Evolutionary conservation across 2,888 invertebrate species (phyloP).

Genomic region (Drosophila birchii): DNA sequence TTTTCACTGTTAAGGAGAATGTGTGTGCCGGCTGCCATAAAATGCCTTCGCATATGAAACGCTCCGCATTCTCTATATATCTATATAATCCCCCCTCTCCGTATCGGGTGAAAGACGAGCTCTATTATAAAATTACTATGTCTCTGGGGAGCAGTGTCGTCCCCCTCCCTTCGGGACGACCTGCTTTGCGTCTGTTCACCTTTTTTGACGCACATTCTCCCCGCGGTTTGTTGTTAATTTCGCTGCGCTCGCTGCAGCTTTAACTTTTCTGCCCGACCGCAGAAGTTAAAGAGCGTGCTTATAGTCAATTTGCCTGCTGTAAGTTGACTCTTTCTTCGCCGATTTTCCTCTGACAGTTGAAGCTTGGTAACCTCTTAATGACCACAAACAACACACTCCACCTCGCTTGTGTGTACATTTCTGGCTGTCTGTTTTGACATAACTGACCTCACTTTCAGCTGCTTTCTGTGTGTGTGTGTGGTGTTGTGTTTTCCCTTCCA

Average conservation of each 20-base stretch:
- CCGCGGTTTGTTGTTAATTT: conserved; percentile 26
- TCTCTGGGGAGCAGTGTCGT: conserved; percentile 11
- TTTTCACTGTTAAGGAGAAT: conserved; percentile 25
- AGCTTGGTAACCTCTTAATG: conserved; percentile 53
- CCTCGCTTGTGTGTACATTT: conserved; percentile 21
- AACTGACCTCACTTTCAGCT: conserved; percentile 55
- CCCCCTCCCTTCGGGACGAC: conserved; percentile 28
- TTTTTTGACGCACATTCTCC: conserved; percentile 52
- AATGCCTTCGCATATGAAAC: conserved; percentile 25
- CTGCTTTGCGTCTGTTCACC: conserved; percentile 61
- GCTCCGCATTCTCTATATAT: conserved; percentile 15
- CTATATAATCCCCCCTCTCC: background rate
- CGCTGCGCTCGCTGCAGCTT: conserved; percentile 20
- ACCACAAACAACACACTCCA: conserved; percentile 21
- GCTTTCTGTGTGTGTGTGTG: conserved; percentile 1
- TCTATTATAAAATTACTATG: conserved; percentile 44
- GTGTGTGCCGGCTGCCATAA: conserved; percentile 23
- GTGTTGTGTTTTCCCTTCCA: conserved; percentile 30
- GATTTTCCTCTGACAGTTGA: conserved; percentile 47
- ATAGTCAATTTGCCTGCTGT: conserved; percentile 58
- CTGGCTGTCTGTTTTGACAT: conserved; percentile 44
- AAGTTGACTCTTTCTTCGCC: conserved; percentile 32
- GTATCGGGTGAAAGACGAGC: conserved; percentile 30
- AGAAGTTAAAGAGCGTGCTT: conserved; percentile 67
- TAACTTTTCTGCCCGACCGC: conserved; percentile 45